A percentile compares a stretch with the other conserved stretches of the same genome.
These are phyloP conservation scores for Syrphus vitripennis DNA, from an alignment of 2,888 invertebrate species.

Conservation along the genomic window DNA sequence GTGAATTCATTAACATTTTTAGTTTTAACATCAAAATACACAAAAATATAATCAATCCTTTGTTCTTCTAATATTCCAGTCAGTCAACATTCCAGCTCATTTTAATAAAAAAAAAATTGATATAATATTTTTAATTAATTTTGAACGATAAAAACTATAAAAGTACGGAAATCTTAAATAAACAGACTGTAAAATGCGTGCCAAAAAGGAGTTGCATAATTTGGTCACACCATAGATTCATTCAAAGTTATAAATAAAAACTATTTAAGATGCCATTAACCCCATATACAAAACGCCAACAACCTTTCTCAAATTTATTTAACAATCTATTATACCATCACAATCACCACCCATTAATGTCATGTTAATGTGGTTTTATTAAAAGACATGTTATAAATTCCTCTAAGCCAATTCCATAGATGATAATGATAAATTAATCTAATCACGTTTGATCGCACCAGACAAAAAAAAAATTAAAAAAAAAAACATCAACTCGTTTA, in stretches of 20 bases:
- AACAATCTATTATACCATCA: background rate
- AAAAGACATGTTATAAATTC: background rate
- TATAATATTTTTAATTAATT: too few species aligned
- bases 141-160: too few species aligned
- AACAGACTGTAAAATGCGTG: too few species aligned
- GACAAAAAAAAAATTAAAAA: slow-evolving; percentile 29
- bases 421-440: slow-evolving; percentile 15
- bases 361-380: slow-evolving; percentile 50
- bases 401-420: background rate
- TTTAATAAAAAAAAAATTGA: background rate
- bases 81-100: too few species aligned
- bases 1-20: too few species aligned
- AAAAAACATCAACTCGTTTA: slow-evolving; percentile 28
- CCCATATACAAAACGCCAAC: slow-evolving; percentile 32
- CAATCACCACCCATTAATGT: slow-evolving; percentile 4
- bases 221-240: background rate
- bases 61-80: too few species aligned
- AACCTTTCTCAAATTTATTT: slow-evolving; percentile 21
- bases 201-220: background rate
- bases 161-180: too few species aligned
- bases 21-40: too few species aligned
- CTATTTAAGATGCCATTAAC: slow-evolving; percentile 42
- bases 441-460: slow-evolving; percentile 52
- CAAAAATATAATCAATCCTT: too few species aligned
- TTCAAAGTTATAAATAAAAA: background rate